phyloP scores from a whole-genome alignment of 1,140 invertebrate species.

The Hypsibius dujardini region DNA sequence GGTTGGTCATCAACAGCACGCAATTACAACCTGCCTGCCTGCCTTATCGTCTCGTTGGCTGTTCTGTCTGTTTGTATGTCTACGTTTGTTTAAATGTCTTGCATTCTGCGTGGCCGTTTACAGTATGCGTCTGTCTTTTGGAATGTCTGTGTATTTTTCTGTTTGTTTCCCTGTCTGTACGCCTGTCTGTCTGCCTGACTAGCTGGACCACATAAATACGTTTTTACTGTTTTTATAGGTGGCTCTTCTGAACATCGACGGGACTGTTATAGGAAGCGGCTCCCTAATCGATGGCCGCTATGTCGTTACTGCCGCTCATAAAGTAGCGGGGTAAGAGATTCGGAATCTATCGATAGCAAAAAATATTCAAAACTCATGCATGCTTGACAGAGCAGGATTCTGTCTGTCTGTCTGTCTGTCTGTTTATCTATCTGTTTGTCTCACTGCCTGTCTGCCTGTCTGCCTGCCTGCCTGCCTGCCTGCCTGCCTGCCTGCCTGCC shows the following conservation, averaged over 20 bases:
- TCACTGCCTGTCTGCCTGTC: no score
- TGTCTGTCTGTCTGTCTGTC: no score
- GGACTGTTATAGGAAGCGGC: not conserved
- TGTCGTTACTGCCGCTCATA: constrained; percentile 12
- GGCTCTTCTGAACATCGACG: constrained; percentile 3
- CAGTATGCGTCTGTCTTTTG: not conserved
- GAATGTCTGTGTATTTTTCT: not conserved
- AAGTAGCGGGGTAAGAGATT: not conserved
- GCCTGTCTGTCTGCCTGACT: not conserved
- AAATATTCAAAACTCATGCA: no score
- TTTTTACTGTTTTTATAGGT: not conserved
- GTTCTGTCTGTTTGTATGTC: not conserved
- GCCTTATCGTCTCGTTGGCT: not conserved
- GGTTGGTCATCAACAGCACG: constrained; percentile 7
- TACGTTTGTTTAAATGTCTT: not conserved
- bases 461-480: no score
- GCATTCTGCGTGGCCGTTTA: not conserved
- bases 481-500: no score
- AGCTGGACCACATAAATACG: not conserved
- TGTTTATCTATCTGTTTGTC: no score
- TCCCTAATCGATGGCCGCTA: constrained; percentile 4
- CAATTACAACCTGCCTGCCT: not conserved
- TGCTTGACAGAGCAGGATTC: no score
- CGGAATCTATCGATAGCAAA: no score
- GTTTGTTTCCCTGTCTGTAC: not conserved